Evolutionary conservation across 2,113 vertebrate genomes (phyloP), one percentile per base, ranked within the genome.

Genomic region (Phaetusa simplex): DNA sequence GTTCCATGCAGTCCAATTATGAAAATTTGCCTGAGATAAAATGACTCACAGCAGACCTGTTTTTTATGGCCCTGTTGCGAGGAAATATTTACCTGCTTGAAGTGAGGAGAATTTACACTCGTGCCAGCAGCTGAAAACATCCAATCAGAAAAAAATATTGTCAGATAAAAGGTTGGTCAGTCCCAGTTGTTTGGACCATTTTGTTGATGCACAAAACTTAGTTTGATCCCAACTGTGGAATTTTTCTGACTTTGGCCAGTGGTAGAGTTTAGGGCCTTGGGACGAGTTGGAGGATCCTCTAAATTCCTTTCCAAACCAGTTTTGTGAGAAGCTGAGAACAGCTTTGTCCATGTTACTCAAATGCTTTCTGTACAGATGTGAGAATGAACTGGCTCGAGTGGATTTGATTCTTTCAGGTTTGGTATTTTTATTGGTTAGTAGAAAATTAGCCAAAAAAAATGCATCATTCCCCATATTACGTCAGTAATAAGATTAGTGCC

Each of bases 1-100:
- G 92, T 90, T 94, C 88, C 72, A 52, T 90, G 69, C 80, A 95
- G 82, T 85, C 85, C 95, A 97, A 96, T 97, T 97, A 96, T 95
- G 90, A 97, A 96, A 93, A 97, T 95, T 92, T 95, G 88, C 40
- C 69, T 71, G 78, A 89, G 65, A 92, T 83, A 93, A 94, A 96
- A 93, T 95, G 94, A 95, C 89, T 95, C 89, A 92, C 91, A 82
- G 42, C 45, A 73, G 90, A 79, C 80, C 36, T 91, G 43, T 92
- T 78, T 82, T 90, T 93, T 82, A 86, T 66, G 50, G 84, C 70
- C 49, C 34, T 69, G n/a, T 84, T 97, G 76, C 84, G 96, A 65
- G 59, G 64, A 89, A 95, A 65, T 90, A 92, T 87, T 94, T 91
- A 86, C 87, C 90, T 91, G 86, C 43, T 69, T 82, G 58, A 67